Base-by-base conservation (phyloP, 2,113 vertebrate species). In the Numenius arquata region DNA sequence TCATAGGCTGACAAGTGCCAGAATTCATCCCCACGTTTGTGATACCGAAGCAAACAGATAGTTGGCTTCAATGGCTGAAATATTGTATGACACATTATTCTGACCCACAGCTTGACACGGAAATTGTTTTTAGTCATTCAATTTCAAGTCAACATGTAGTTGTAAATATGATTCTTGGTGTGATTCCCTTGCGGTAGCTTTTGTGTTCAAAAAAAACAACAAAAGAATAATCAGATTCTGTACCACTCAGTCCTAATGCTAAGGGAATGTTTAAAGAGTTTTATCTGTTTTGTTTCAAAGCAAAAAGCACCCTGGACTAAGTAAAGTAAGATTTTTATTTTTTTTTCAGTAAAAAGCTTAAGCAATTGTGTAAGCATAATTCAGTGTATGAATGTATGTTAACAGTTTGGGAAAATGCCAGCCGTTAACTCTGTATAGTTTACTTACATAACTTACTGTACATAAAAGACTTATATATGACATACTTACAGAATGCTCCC, bases 1-100 rank as follows among this genome's bases (percentile, higher is more conserved):
- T 93, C 88, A 89, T n/a, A 82, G 47, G 29, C 82, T 96, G 92
- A 94, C 75, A 96, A 95, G 73, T 95, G 85, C 77, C 85, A 91
- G 68, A 94, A 96, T 95, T 93, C 73, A 91, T 85, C 58, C 47
- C 97, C 71, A 78, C 12, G 34, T 96, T 93, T 94, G 59, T 91
- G 91, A 89, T 58, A 76, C 43, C 93, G 88, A 96, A 93, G 43
- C 32, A 90, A 66, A 71, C 34, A 88, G 85, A 77, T 53, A 81
- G 29, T 61, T 86, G 75, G 40, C 79, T 90, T 83, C 19, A 41
- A 6, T 53, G 40, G 11, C 17, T 77, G 52, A 86, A 66, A 65
- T 71, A 45, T 9, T 93, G 38, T 91, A 56, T 95, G 84, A 90
- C 75, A 48, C 12, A 34, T 92, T 92, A 78, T 75, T 97, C 89